Evolutionary conservation across 2,888 invertebrate genomes (phyloP).

Genomic region (Lymantria monacha): DNA sequence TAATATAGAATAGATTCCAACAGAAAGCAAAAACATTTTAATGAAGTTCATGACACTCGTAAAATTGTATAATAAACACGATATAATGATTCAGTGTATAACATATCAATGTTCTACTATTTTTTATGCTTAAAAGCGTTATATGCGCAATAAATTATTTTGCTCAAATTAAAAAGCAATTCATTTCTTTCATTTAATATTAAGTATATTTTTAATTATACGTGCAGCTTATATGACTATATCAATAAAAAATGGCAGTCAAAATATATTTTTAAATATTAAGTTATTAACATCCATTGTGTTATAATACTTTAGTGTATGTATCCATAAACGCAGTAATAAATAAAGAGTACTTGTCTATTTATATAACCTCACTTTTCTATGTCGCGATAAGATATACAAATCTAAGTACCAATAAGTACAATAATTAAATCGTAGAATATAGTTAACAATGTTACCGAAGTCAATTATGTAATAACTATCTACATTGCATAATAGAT

Average conservation of each 20-base stretch:
- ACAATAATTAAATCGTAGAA: slow-evolving; percentile 68
- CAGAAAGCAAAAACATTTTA: neutral
- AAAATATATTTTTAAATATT: neutral
- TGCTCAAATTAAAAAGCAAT: slow-evolving; percentile 72
- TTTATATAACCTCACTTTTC: neutral
- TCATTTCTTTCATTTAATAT: slow-evolving; percentile 16
- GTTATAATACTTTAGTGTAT: neutral
- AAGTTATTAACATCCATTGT: neutral
- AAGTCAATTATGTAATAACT: slow-evolving; percentile 66
- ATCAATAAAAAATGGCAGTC: neutral
- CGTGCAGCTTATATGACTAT: neutral
- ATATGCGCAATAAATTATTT: slow-evolving; percentile 40
- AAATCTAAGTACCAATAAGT: slow-evolving; percentile 67
- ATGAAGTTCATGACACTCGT: neutral
- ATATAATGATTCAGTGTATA: slow-evolving; percentile 40
- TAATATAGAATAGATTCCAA: too few species aligned
- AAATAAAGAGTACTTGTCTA: neutral
- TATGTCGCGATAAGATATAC: slow-evolving; percentile 39
- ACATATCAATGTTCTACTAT: slow-evolving; percentile 52
- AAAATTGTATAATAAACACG: neutral
- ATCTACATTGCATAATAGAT: slow-evolving; percentile 40
- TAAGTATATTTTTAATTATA: slow-evolving; percentile 20
- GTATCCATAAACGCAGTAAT: neutral
- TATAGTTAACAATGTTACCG: slow-evolving; percentile 58
- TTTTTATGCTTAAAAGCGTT: slow-evolving; percentile 16